phyloP scores from a whole-genome alignment of 2,888 invertebrate species.

The Hydrotaea diabolus region DNA sequence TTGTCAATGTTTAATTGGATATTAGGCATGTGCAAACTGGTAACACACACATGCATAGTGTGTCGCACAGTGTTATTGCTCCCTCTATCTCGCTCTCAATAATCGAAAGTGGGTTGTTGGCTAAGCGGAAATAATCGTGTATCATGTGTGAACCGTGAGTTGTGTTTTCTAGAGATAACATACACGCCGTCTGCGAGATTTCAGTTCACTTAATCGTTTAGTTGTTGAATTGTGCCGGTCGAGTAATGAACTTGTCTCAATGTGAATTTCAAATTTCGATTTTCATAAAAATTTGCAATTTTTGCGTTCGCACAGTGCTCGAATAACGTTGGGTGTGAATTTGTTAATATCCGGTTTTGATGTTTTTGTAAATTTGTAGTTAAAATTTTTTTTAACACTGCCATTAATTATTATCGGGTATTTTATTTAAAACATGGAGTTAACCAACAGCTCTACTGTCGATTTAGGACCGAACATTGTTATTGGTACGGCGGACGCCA shows the following conservation, averaged over 20 bases:
- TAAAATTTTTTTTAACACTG: not conserved
- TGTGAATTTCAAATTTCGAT: not conserved
- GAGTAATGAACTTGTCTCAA: not conserved
- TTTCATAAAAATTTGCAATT: not conserved
- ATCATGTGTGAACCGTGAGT: constrained; percentile 1
- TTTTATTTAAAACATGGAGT: constrained; percentile 33
- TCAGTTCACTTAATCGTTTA: not conserved
- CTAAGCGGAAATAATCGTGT: constrained; percentile 18
- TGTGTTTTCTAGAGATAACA: not conserved
- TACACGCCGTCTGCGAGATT: not conserved
- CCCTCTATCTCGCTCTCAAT: not conserved
- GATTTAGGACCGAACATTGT: not conserved
- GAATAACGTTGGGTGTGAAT: not conserved
- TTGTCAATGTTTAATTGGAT: no score
- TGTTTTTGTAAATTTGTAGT: not conserved
- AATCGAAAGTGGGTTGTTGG: constrained; percentile 4
- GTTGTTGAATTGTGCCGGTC: constrained; percentile 10
- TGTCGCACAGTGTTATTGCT: constrained; percentile 5
- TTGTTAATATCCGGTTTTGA: constrained; percentile 4
- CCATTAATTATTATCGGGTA: no score
- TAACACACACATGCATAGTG: not conserved
- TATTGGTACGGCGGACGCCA: not conserved
- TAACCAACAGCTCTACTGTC: not conserved
- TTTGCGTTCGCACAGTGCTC: not conserved
- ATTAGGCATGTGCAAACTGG: no score